Conservation (phyloP, 2,888 invertebrate genomes). For the Leptogaster cylindrica region DNA sequence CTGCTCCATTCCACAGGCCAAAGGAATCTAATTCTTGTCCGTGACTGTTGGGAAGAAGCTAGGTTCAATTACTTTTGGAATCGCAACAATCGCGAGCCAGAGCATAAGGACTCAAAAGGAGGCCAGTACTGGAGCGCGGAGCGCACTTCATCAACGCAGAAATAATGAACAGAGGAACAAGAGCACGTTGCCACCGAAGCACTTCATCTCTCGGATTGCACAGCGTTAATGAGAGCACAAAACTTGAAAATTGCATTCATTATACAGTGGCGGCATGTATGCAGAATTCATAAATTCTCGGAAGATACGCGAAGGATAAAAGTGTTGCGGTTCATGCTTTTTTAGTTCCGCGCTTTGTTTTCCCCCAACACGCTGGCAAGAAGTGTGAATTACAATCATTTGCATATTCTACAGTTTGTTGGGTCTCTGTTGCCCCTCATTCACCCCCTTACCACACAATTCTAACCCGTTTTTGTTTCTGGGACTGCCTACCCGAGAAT, state of each 20-base stretch:
- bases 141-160: constrained; percentile 36
- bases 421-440: constrained; percentile 9
- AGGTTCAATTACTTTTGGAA: constrained; percentile 6
- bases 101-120: not conserved
- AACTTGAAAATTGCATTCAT: constrained; percentile 59
- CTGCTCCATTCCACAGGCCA: too few species aligned
- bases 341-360: constrained; percentile 45
- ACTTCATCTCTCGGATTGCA: constrained; percentile 48
- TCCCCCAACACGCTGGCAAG: constrained; percentile 28
- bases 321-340: constrained; percentile 50
- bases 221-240: constrained; percentile 54
- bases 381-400: constrained; percentile 41
- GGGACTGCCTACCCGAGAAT: constrained; percentile 8
- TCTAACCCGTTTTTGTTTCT: constrained; percentile 4
- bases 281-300: constrained; percentile 38
- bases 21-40: constrained; percentile 4
- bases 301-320: constrained; percentile 47
- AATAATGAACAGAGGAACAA: constrained; percentile 43
- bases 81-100: constrained; percentile 10
- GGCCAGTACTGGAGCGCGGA: not conserved
- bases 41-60: not conserved
- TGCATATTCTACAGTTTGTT: constrained; percentile 36
- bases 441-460: too few species aligned
- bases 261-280: constrained; percentile 50
- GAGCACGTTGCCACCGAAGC: constrained; percentile 45